Evolutionary conservation across 2,797 vertebrate species (phyloP), one percentile per base, ranked within the genome.

Genomic region (Pangasius krempfi): DNA sequence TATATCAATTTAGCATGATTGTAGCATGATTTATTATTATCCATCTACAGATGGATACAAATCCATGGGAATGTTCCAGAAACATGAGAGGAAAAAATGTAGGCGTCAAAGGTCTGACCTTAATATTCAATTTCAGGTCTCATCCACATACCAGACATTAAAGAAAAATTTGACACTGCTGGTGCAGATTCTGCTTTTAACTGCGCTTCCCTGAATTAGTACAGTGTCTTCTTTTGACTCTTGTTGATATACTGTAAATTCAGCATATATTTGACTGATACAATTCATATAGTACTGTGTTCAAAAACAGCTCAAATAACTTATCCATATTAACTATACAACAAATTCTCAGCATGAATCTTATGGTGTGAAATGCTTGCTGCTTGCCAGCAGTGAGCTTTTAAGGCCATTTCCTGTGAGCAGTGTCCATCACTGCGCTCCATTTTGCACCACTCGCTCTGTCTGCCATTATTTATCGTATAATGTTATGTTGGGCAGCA

Each of bases 401-500:
- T 90, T 90, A 88, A 91, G 76, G 89, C 87, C 81, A 90, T 91
- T 92, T 92, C 86, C 91, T 91, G 85, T 73, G 84, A 88, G 88
- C 86, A 89, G 70, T 82, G 89, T 92, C 89, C 88, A 90, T 92
- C 91, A 90, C 86, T 88, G 79, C 47, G 70, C 84, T 91, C 87
- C 78, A 85, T 91, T 85, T 88, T 62, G 47, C 37, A 30, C 84
- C 73, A 76, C 85, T 88, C 86, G 40, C 85, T 72, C 88, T 91
- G 89, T 89, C 88, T 85, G 85, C 90, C 87, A 89, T 91, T 92
- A 90, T 90, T 92, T 89, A 92, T 90, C 70, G 44, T 62, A 80
- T 84, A 86, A 90, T 92, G 87, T 91, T 92, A 88, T 91, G 90
- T 78, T 91, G 90, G 92, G 91, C 89, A 83, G 79, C 73, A 78